These are phyloP conservation scores for Dinocampus coccinellae DNA, from an alignment of 2,888 invertebrate species.

Conservation along the genomic window DNA sequence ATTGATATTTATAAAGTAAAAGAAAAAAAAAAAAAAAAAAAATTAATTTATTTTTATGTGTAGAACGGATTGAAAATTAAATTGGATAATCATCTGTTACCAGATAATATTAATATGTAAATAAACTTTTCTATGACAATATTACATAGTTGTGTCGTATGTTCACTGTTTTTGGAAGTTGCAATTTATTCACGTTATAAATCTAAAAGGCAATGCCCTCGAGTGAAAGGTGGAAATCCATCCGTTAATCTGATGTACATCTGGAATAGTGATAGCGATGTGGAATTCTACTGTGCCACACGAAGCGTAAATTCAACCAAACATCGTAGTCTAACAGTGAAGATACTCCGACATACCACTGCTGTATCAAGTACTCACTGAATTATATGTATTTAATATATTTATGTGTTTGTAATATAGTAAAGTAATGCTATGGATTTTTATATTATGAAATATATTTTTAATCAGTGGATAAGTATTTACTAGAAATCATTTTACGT, in stretches of 20 bases:
- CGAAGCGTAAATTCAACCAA: constrained; percentile 42
- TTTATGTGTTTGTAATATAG: background rate
- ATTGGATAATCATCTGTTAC: background rate
- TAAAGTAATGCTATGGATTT: too few species aligned
- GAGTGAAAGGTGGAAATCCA: constrained; percentile 33
- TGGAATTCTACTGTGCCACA: constrained; percentile 38
- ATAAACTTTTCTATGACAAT: background rate
- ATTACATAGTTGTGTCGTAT: background rate
- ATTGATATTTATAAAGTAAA: too few species aligned
- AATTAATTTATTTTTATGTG: too few species aligned
- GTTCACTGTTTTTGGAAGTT: background rate
- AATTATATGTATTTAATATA: background rate
- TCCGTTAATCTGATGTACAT: constrained; percentile 42
- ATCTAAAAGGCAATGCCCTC: background rate
- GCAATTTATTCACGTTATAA: background rate
- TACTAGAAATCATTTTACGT: too few species aligned
- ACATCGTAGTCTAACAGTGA: background rate
- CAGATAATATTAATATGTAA: background rate
- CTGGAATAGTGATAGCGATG: constrained; percentile 36
- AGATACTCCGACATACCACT: background rate
- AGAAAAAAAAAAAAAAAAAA: too few species aligned
- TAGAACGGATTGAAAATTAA: too few species aligned
- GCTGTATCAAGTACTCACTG: background rate
- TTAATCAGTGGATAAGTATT: too few species aligned
- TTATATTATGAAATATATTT: too few species aligned